Evolutionary conservation across 1,140 invertebrate species (phyloP), one percentile per base, ranked within the genome.

Genomic region (Copidosoma floridanum): DNA sequence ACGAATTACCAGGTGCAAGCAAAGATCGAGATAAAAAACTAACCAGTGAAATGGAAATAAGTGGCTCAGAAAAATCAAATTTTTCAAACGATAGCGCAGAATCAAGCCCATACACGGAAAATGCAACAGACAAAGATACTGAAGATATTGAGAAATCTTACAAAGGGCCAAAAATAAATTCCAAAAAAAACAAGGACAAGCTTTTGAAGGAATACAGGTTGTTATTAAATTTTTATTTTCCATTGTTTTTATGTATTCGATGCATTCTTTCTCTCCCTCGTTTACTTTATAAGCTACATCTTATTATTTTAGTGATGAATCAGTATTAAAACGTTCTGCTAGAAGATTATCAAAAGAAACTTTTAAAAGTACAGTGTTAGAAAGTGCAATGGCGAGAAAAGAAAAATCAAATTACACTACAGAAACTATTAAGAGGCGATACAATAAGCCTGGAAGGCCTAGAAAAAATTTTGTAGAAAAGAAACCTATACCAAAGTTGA

Each of bases 321-420:
- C 77, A 47, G 72, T 72, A 50, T 76, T 77, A 1, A 81, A 82
- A 68, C 74, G 81, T 37, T 81, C 81, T 4, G 78, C 80, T 2
- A 71, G 81, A 44, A 70, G 79, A 48, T 51, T 79, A 10, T 80
- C 75, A 48, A 81, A 80, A 48, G 78, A 81, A 44, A 71, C 74
- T 16, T 67, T 75, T n/a, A 73, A 76, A 23, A 79, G 78, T 54
- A 78, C 80, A 2, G 79, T 82, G 0, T 61, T 82, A 0, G 79
- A 81, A 64, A 81, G 75, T 60, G 81, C 81, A 5, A 82, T 81
- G 66, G 81, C 81, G 5, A 70, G 78, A 6, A 82, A 82, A 53
- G 81, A 82, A 66, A 82, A 81, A 21, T 81, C 77, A 1, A 76
- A 80, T 51, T 80, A 76, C 48, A 81, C 78, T 0, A 74, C 74